Evolutionary conservation across 2,113 vertebrate genomes (phyloP).

Genomic region (Pluvianellus socialis): DNA sequence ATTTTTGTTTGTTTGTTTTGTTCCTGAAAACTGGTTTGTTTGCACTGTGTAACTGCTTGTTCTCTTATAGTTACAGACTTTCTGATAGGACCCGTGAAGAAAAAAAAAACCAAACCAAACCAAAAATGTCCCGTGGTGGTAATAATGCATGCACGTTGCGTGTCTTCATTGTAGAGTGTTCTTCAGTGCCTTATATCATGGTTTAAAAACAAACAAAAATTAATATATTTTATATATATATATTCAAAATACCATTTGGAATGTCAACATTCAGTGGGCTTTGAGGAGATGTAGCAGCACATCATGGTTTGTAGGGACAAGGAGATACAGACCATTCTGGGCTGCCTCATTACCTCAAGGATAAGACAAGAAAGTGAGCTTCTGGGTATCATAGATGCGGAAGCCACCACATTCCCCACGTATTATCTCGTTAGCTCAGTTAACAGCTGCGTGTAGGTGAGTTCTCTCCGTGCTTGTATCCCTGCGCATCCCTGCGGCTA

Average conservation of each 20-base stretch:
- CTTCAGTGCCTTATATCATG: too few species aligned
- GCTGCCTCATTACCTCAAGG: constrained; percentile 78
- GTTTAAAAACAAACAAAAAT: too few species aligned
- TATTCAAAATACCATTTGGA: constrained; percentile 62
- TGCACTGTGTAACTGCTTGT: too few species aligned
- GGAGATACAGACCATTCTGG: constrained; percentile 84
- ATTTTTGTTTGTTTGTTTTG: too few species aligned
- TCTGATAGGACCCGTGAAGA: too few species aligned
- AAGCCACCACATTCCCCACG: constrained; percentile 22
- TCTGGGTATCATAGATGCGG: constrained; percentile 53
- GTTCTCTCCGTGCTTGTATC: neutral
- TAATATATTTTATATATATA: neutral
- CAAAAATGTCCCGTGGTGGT: too few species aligned
- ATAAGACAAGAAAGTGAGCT: constrained; percentile 54
- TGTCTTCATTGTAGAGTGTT: too few species aligned
- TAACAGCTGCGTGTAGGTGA: constrained; percentile 35
- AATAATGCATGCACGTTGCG: too few species aligned
- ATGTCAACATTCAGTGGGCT: constrained; percentile 59
- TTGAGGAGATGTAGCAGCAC: constrained; percentile 80
- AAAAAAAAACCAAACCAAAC: too few species aligned
- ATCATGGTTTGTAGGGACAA: constrained; percentile 83
- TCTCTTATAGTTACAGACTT: too few species aligned
- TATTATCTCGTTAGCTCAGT: constrained; percentile 33
- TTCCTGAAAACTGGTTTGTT: too few species aligned
- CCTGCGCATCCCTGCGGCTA: neutral